Conservation (phyloP, 64 coral and sea anemone species). For the Catalaphyllia jardinei region DNA sequence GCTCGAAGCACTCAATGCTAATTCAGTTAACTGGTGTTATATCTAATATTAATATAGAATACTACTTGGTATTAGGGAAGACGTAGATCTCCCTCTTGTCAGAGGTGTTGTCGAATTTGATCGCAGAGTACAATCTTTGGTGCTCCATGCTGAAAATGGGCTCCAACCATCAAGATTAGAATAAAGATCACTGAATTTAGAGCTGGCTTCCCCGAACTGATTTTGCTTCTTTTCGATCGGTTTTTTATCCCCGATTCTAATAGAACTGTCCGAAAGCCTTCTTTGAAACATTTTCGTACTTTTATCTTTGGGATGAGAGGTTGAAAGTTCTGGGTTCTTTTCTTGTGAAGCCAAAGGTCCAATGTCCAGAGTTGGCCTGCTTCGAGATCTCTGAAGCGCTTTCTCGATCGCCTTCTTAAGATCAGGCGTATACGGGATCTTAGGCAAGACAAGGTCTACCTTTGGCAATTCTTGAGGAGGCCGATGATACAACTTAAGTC, state of each 20-base stretch:
- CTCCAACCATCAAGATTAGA: conserved; percentile 37
- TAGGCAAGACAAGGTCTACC: conserved; percentile 69
- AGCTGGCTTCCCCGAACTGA: not conserved
- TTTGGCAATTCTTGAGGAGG: conserved; percentile 20
- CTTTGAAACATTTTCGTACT: not conserved
- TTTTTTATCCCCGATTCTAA: not conserved
- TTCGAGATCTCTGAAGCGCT: conserved; percentile 44
- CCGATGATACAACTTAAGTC: conserved; percentile 71
- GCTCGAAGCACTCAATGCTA: not conserved
- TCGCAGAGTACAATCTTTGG: not conserved
- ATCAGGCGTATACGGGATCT: conserved; percentile 73
- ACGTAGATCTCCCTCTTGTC: conserved; percentile 10
- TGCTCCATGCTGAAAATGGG: conserved; percentile 21
- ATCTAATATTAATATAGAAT: not conserved
- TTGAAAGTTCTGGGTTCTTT: not conserved
- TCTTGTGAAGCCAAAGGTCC: not conserved
- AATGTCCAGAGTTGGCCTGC: not conserved
- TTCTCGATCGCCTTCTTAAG: conserved; percentile 81
- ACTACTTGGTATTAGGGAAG: conserved; percentile 24
- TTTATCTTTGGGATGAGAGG: not conserved
- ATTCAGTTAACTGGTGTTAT: not conserved
- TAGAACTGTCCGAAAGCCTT: conserved; percentile 36
- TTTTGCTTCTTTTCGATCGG: not conserved
- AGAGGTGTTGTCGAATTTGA: not conserved
- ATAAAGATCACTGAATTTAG: conserved; percentile 57